Evolutionary conservation across 2,797 vertebrate species (phyloP), one percentile per base, ranked within the genome.

Genomic region (Nasua narica): DNA sequence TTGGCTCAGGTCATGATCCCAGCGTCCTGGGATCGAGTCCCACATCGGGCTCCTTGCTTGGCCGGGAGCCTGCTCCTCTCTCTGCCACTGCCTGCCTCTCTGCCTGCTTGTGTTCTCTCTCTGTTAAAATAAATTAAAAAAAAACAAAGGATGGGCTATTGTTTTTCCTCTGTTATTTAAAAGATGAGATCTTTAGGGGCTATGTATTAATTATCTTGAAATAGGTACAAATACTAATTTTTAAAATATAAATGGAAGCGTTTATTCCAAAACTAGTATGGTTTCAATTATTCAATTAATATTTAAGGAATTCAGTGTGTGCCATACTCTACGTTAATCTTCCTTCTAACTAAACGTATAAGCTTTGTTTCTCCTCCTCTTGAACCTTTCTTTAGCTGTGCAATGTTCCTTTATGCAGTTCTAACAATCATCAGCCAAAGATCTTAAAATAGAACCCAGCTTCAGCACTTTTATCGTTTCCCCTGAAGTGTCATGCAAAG

Each of bases 371-470:
- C 40, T 65, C 18, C 25, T 79, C 5, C 29, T 69, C 43, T 72
- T 21, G 18, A 76, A 35, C 14, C 5, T 83, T 23, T 81, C 52
- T 77, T 18, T 78, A 62, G 69, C 12, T 50, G 10, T 85, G n/a
- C 27, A 89, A 35, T 7, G 32, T 40, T 97, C 85, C 95, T 97
- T 95, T 72, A 85, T 92, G 81, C 76, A 58, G 86, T 89, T 97
- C 72, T 95, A 93, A 54, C 72, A 79, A 90, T 97, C 50, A 5
- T 86, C 98, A 98, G 97, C 85, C 93, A 70, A 43, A 95, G 70
- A 88, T 94, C 98, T 98, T 98, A 97, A 98, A 98, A 98, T 96
- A 98, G 94, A 85, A 48, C 83, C 74, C 82, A 69, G 50, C 96
- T 95, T 92, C 95, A 97, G 56, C 65, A 97, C 35, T 97, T 98